phyloP scores from a whole-genome alignment of 2,113 vertebrate genomes.

The Syngnathus typhle region DNA sequence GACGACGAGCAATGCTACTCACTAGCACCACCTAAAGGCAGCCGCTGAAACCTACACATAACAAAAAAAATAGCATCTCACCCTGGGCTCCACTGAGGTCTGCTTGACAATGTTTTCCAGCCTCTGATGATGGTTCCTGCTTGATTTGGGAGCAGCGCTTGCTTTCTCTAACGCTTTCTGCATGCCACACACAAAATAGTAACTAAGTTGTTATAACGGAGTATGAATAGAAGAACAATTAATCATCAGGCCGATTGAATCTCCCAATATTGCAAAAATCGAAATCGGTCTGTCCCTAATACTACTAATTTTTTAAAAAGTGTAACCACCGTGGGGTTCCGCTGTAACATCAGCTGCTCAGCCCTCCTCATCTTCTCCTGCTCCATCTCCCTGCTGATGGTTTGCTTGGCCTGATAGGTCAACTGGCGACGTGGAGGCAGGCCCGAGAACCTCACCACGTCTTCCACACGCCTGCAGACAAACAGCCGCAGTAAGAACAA shows the following conservation, averaged over 20 bases:
- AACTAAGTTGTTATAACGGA: not conserved
- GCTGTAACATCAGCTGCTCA: constrained; percentile 69
- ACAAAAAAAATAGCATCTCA: constrained; percentile 42
- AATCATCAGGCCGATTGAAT: too few species aligned
- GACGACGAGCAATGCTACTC: not conserved
- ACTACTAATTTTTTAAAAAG: too few species aligned
- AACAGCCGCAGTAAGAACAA: constrained; percentile 27
- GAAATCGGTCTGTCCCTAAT: too few species aligned
- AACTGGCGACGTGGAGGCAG: constrained; percentile 81
- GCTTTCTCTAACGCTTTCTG: constrained; percentile 39
- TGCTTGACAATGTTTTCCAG: constrained; percentile 78
- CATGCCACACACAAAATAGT: constrained; percentile 11
- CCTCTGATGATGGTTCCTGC: constrained; percentile 75
- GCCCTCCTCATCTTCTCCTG: constrained; percentile 89
- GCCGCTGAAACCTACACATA: not conserved
- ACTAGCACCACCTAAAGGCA: constrained; percentile 28
- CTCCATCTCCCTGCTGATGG: constrained; percentile 88
- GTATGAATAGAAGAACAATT: not conserved
- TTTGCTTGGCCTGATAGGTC: constrained; percentile 93
- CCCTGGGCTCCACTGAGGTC: constrained; percentile 74
- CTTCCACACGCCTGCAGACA: constrained; percentile 79
- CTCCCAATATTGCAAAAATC: too few species aligned
- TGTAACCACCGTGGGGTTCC: constrained; percentile 62
- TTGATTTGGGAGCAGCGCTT: constrained; percentile 15
- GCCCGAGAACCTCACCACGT: constrained; percentile 78